Percentiles rank a stretch among this genome's conserved stretches.
Evolutionary conservation across 2,113 vertebrate species (phyloP).

Genomic region (Scalopus aquaticus): DNA sequence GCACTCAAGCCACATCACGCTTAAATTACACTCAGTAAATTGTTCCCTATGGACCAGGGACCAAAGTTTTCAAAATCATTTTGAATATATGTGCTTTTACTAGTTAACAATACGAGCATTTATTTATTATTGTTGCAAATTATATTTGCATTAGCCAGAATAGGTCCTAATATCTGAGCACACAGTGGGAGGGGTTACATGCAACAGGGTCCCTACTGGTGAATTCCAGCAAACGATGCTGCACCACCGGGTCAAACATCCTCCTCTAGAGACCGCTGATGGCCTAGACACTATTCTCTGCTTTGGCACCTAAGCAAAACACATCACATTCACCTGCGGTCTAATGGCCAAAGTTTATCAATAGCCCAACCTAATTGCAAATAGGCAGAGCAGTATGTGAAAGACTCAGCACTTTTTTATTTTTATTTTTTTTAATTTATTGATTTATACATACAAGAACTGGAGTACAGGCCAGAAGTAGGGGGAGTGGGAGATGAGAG

Average conservation of each 20-base stretch:
- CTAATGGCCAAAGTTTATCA: not conserved
- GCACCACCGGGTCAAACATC: not conserved
- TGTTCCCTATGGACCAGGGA: not conserved
- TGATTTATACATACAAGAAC: no score
- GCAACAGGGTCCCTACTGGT: not conserved
- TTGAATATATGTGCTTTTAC: not conserved
- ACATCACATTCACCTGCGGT: not conserved
- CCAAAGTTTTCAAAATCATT: not conserved
- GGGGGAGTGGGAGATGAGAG: no score
- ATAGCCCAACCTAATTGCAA: not conserved
- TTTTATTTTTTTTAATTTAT: no score
- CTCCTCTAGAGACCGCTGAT: not conserved
- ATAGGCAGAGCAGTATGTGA: not conserved
- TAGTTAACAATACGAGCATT: not conserved
- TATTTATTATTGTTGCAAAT: not conserved
- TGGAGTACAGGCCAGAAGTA: no score
- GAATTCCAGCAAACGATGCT: not conserved
- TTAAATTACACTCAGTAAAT: not conserved
- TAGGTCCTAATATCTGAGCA: no score
- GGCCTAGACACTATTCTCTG: not conserved
- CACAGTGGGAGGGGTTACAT: fast-evolving
- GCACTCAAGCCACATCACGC: no score
- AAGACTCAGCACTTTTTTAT: not conserved
- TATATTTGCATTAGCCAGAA: not conserved
- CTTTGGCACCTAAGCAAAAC: not conserved